Percentiles rank a stretch among this genome's conserved stretches.
These are phyloP conservation scores for Tenualosa ilisha DNA, from an alignment of 2,797 vertebrate genomes.

Conservation along the genomic window DNA sequence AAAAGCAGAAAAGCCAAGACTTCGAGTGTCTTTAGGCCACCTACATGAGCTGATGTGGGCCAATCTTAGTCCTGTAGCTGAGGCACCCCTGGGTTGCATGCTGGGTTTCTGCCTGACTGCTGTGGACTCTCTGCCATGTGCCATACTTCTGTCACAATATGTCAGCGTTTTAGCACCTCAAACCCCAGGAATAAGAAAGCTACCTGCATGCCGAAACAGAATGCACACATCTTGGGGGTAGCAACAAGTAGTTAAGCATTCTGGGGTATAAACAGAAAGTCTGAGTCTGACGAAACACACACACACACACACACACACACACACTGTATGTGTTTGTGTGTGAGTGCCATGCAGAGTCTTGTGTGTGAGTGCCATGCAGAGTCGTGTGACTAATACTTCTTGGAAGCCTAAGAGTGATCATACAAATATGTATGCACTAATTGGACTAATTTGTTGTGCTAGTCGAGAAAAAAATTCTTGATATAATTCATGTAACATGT, in stretches of 20 bases:
- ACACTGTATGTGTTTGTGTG: neutral
- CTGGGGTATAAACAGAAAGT: neutral
- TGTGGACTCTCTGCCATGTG: conserved; percentile 18
- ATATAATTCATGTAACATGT: neutral
- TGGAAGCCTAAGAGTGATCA: neutral
- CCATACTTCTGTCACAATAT: conserved; percentile 14
- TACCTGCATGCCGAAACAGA: neutral
- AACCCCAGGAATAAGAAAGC: neutral
- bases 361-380: neutral
- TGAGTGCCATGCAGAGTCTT: neutral
- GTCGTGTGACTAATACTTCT: neutral
- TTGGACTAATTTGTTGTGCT: neutral
- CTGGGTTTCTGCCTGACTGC: conserved; percentile 22
- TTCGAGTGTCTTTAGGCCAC: neutral
- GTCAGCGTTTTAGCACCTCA: neutral
- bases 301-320: neutral
- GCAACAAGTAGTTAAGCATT: neutral
- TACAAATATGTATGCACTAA: neutral
- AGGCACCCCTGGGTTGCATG: neutral
- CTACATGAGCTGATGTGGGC: neutral
- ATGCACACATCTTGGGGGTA: neutral
- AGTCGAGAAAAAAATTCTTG: neutral
- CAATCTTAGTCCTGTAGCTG: neutral
- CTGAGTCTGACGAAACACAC: neutral
- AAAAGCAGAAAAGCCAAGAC: neutral